Percentiles rank a stretch among this genome's conserved stretches.
Conservation (phyloP, 2,888 invertebrate genomes). For the Mesorhabditis belari region DNA sequence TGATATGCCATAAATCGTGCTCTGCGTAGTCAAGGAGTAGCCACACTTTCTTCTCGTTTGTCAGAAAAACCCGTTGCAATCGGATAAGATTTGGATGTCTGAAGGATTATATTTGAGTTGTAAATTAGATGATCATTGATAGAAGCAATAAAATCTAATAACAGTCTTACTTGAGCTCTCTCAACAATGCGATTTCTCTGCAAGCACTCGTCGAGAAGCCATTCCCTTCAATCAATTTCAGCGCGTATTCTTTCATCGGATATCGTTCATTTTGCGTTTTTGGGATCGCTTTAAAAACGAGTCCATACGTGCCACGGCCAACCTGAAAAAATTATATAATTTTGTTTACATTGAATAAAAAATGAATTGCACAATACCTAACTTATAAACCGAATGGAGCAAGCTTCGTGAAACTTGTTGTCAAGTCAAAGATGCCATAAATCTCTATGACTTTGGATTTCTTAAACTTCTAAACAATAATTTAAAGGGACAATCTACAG, state of each 20-base stretch:
- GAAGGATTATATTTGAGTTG: constrained; percentile 78
- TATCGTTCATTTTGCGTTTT: constrained; percentile 22
- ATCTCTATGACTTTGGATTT: too few relatives aligned
- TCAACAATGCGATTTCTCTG: constrained; percentile 81
- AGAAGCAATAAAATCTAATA: constrained; percentile 1
- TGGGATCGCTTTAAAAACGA: constrained; percentile 71
- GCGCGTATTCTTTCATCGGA: constrained; percentile 76
- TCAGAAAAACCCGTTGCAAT: constrained; percentile 83
- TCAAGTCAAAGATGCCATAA: too few relatives aligned
- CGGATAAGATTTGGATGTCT: constrained; percentile 85
- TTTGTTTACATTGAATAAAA: too few relatives aligned
- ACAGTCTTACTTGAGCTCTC: constrained; percentile 81
- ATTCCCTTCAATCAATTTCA: constrained; percentile 97
- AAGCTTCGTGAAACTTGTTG: too few relatives aligned
- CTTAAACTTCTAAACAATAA: too few relatives aligned
- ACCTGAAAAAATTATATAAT: constrained; percentile 38
- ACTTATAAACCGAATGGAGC: too few relatives aligned
- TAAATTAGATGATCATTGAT: constrained; percentile 19
- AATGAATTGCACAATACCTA: too few relatives aligned
- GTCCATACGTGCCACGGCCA: constrained; percentile 54
- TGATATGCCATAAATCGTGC: constrained; percentile 99
- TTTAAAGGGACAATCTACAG: too few relatives aligned
- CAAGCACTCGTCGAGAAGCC: constrained; percentile 98
- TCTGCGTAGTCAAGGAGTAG: constrained; percentile 95
- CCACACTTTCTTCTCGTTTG: constrained; percentile 63